Percentiles rank a stretch among this genome's conserved stretches.
phyloP scores from a whole-genome alignment of 2,888 invertebrate species.

The Osmoderma eremita region DNA sequence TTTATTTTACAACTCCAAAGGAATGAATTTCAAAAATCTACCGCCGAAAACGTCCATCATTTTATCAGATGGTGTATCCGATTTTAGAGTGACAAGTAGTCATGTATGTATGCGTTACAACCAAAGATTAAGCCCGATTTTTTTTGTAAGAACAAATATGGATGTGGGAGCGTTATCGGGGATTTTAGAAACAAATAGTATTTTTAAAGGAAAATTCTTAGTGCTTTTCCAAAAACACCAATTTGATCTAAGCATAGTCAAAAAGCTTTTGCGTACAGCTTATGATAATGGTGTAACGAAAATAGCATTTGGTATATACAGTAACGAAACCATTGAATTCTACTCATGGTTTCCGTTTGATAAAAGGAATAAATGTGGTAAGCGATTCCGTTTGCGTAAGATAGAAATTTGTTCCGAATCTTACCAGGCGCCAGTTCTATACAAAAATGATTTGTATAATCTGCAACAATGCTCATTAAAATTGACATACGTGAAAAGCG shows the following conservation, averaged over 20 bases:
- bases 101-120: slow-evolving; percentile 26
- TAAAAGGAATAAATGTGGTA: slow-evolving; percentile 34
- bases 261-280: slow-evolving; percentile 7
- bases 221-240: slow-evolving; percentile 14
- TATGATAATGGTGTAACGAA: slow-evolving; percentile 30
- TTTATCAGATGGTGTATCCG: neutral
- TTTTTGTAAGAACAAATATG: slow-evolving; percentile 7
- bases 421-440: slow-evolving; percentile 12
- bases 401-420: slow-evolving; percentile 15
- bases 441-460: slow-evolving; percentile 23
- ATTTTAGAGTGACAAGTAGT: neutral
- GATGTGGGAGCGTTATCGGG: slow-evolving; percentile 15
- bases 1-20: slow-evolving; percentile 30
- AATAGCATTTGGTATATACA: slow-evolving; percentile 34
- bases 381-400: slow-evolving; percentile 15
- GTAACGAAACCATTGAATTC: slow-evolving; percentile 18
- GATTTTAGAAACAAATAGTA: slow-evolving; percentile 17
- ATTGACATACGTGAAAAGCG: slow-evolving; percentile 39
- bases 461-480: slow-evolving; percentile 40
- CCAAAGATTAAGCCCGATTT: slow-evolving; percentile 37
- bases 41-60: slow-evolving; percentile 31
- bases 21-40: slow-evolving; percentile 29
- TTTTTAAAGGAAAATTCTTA: slow-evolving; percentile 38
- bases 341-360: slow-evolving; percentile 41
- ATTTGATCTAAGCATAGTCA: neutral